Evolutionary conservation across 2,113 vertebrate genomes (phyloP).

Genomic region (Rhabdomys dilectus): DNA sequence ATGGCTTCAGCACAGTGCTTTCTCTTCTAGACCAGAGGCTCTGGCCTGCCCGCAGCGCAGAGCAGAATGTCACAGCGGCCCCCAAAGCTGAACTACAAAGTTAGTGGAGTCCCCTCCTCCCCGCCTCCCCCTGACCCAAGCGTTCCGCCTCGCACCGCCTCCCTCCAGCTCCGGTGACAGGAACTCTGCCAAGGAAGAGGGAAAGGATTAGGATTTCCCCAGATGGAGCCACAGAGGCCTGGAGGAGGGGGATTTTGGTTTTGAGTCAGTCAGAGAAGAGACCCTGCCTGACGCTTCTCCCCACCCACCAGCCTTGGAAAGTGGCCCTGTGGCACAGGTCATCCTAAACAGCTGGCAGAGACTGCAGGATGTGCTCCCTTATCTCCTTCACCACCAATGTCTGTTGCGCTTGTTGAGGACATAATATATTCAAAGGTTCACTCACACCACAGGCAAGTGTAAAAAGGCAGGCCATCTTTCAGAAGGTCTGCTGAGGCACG

Average conservation of each 20-base stretch:
- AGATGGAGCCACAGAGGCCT: background rate
- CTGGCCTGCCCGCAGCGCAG: background rate
- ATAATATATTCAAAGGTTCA: background rate
- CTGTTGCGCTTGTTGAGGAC: background rate
- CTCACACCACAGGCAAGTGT: no score
- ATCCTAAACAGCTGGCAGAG: no score
- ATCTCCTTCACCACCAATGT: rapidly evolving
- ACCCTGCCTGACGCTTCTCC: background rate
- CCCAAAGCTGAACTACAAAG: background rate
- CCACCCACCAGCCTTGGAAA: background rate
- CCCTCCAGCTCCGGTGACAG: background rate
- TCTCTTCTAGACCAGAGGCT: background rate
- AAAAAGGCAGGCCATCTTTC: no score
- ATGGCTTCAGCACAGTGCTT: background rate
- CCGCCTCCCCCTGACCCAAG: background rate
- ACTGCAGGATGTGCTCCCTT: rapidly evolving
- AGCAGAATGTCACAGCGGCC: background rate
- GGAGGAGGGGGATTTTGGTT: background rate
- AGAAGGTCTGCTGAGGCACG: background rate
- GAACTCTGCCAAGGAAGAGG: background rate
- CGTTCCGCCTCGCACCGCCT: slow-evolving; percentile 14
- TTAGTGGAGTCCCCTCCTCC: slow-evolving; percentile 52
- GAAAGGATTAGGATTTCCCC: background rate
- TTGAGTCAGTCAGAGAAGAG: background rate
- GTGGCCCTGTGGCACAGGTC: background rate